Evolutionary conservation across 2,888 invertebrate genomes (phyloP).

Genomic region (Bimastos eiseni): DNA sequence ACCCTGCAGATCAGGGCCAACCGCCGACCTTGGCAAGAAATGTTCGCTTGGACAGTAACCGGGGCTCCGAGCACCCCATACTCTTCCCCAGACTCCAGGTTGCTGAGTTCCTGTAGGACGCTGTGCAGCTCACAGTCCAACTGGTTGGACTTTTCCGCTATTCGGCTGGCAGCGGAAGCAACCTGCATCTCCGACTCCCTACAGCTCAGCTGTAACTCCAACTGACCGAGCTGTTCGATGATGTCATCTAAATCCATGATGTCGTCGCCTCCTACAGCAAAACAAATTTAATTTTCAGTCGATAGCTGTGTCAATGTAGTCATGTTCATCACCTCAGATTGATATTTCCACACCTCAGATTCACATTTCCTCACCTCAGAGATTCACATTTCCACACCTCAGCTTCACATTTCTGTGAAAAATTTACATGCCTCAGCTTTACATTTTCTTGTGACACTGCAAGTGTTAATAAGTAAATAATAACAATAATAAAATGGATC

Average conservation of each 20-base stretch:
- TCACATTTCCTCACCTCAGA: no score
- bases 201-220: conserved; percentile 29
- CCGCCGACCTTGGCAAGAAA: neutral
- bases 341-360: no score
- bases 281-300: neutral
- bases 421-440: no score
- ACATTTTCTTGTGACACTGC: no score
- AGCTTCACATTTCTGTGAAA: no score
- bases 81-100: neutral
- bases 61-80: neutral
- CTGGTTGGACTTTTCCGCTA: neutral
- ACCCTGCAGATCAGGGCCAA: neutral
- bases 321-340: no score
- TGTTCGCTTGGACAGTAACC: neutral
- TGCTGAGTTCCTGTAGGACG: conserved; percentile 17
- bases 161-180: neutral
- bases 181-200: neutral
- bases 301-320: neutral
- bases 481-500: no score
- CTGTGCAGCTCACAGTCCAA: neutral
- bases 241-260: conserved; percentile 29
- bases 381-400: no score
- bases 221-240: conserved; percentile 25
- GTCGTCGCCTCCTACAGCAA: neutral
- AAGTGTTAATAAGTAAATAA: no score